Base-by-base conservation (phyloP, 2,797 vertebrate species). In the Enteromius radiatus region DNA sequence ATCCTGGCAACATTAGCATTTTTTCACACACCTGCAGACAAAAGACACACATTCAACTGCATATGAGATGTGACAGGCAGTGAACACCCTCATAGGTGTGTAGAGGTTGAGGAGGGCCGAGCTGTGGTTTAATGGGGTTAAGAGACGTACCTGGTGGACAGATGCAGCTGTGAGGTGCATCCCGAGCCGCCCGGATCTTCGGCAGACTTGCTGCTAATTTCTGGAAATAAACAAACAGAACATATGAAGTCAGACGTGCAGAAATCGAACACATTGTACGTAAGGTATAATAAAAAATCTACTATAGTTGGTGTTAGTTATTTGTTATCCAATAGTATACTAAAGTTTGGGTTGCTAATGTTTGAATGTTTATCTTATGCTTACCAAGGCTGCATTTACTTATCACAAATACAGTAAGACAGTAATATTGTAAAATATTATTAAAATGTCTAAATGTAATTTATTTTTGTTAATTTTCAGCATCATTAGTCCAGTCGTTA, bases 71-170 rank as follows among this genome's bases (percentile, higher is more conserved):
- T 38, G n/a, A 63, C 41, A 38, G 78, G 38, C 45, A 64, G 59
- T 61, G 74, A 31, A 79, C 52, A 80, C 21, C 9, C 23, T 56
- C 17, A 59, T 75, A 80, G 82, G 78, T 84, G 81, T 85, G 67
- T 56, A 80, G 19, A 6, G 49, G 78, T 69, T 36, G 47, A 49
- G 5, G 15, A 49, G 65, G 45, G 31, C 36, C 63, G 47, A 26
- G 63, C 17, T 79, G 36, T 77, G 56, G 33, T 61, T 68, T 38
- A 21, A 41, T 68, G 23, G 17, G 36, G 1, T 54, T 15, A 14
- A 80, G 14, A 64, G 5, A 63, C 90, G 73, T 90, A 96, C 95
- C 95, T 91, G 95, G 95, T 17, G 94, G 94, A 85, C 95, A 96
- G 28, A 95, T 84, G 84, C 95, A 95, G 91, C 84, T 88, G 80